A percentile compares a stretch with the other conserved stretches of the same genome.
phyloP scores from a whole-genome alignment of 2,113 vertebrate species.

The Rhabdomys dilectus region DNA sequence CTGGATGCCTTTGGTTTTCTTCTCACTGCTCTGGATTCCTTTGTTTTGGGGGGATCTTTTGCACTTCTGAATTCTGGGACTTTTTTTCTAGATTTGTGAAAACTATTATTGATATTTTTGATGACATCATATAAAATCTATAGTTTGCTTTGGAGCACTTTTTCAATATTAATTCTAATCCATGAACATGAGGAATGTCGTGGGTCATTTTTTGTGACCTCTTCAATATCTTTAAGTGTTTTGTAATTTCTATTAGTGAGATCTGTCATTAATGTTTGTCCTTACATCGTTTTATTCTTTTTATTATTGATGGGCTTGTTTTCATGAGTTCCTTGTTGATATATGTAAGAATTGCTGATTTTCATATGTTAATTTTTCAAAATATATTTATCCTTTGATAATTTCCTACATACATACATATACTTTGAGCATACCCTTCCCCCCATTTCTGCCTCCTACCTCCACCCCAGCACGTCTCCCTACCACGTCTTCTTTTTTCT shows the following conservation, averaged over 20 bases:
- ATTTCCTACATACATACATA: background rate
- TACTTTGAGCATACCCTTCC: background rate
- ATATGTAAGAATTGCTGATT: background rate
- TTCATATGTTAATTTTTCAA: background rate
- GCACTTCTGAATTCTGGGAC: background rate
- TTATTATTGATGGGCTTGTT: background rate
- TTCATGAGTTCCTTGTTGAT: background rate
- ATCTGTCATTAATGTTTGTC: background rate
- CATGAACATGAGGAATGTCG: background rate
- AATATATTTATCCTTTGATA: background rate
- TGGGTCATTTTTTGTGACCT: background rate
- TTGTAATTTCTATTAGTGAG: background rate
- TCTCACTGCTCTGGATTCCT: background rate
- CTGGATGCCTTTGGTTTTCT: background rate
- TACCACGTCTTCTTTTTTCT: background rate
- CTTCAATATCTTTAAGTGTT: background rate
- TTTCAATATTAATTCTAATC: background rate
- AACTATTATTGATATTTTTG: background rate
- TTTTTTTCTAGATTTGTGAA: background rate
- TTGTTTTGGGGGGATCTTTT: background rate
- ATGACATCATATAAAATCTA: background rate
- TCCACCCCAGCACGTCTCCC: background rate
- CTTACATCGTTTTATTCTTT: background rate
- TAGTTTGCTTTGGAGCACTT: background rate
- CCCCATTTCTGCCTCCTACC: background rate